Base-by-base conservation (phyloP, 2,888 invertebrate species). In the Masnerella sp. region DNA sequence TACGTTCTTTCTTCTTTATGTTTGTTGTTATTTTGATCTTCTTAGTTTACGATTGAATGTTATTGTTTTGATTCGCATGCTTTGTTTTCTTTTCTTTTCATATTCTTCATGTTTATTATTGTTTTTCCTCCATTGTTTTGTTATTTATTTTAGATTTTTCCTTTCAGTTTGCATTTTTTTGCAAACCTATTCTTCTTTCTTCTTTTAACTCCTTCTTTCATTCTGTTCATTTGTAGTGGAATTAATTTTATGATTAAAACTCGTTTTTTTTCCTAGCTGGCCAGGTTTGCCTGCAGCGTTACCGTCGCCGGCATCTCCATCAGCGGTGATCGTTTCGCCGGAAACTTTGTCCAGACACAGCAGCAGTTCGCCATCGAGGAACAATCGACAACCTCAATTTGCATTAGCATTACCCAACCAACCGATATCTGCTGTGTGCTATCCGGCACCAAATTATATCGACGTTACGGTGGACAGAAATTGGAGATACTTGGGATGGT, bases 241-340 rank as follows among this genome's bases (percentile, higher is more conserved):
- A 30, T n/a, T 34, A 34, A 5, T 34, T 3, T 2, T 3, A n/a
- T 7, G 15, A 17, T 38, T 5, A 5, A 32, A 5, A 28, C 36
- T 79, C 59, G 67, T 74, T 77, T 38, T n/a, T n/a, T n/a, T n/a
- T n/a, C n/a, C n/a, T 74, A 88, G 88, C 79, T 88, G 88, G 88
- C 88, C 87, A 76, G 87, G 85, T 79, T 75, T 86, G 65, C 84
- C 88, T 42, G 86, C 85, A 36, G 91, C 92, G n/a, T 85, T 93
- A 78, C 93, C 94, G 61, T 93, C 93, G 69, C 94, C 94, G 32
- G 93, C 93, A 20, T 92, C 93, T 15, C 91, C 93, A 43, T 91
- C 91, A 68, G 93, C 93, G 68, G 92, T 93, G 61, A 90, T 94
- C 81, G 93, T 94, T 77, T 93, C 94, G 20, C 93, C 94, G 36